A percentile compares a stretch with the other conserved stretches of the same genome.
Evolutionary conservation across 2,113 vertebrate genomes (phyloP).

Genomic region (Paramisgurnus dabryanus): DNA sequence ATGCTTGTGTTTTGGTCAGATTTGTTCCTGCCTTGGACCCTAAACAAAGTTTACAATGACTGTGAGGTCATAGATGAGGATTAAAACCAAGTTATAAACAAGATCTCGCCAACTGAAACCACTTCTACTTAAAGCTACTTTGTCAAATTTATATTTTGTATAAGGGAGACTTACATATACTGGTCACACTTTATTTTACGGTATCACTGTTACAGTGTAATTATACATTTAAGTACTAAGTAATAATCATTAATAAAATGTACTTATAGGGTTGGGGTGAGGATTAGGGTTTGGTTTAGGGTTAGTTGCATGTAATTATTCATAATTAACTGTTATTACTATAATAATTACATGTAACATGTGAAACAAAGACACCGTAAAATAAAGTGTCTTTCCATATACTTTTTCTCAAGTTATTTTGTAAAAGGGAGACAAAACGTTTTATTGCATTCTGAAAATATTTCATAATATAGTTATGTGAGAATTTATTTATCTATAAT

Average conservation of each 20-base stretch:
- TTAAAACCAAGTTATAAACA: slow-evolving; percentile 80
- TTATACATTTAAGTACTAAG: too few species aligned
- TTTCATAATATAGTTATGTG: not conserved
- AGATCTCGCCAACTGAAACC: not conserved
- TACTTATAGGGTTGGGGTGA: too few species aligned
- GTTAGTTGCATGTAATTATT: too few species aligned
- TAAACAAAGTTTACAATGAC: slow-evolving; percentile 88
- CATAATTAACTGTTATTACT: too few species aligned
- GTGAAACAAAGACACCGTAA: too few species aligned
- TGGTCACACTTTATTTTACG: too few species aligned
- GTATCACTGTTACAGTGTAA: too few species aligned
- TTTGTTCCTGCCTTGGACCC: slow-evolving; percentile 85
- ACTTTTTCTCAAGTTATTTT: not conserved
- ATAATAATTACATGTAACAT: too few species aligned
- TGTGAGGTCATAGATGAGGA: slow-evolving; percentile 91
- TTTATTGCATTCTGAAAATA: not conserved
- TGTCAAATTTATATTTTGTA: not conserved
- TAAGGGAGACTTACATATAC: not conserved
- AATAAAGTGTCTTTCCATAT: too few species aligned
- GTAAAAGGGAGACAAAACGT: not conserved
- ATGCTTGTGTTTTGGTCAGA: slow-evolving; percentile 83
- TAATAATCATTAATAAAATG: too few species aligned
- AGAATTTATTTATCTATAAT: too few species aligned
- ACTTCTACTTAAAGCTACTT: not conserved
- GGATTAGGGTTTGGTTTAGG: too few species aligned